A percentile compares a stretch with the other conserved stretches of the same genome.
Conservation (phyloP, 2,797 vertebrate species). For the Nyctalus aviator region DNA sequence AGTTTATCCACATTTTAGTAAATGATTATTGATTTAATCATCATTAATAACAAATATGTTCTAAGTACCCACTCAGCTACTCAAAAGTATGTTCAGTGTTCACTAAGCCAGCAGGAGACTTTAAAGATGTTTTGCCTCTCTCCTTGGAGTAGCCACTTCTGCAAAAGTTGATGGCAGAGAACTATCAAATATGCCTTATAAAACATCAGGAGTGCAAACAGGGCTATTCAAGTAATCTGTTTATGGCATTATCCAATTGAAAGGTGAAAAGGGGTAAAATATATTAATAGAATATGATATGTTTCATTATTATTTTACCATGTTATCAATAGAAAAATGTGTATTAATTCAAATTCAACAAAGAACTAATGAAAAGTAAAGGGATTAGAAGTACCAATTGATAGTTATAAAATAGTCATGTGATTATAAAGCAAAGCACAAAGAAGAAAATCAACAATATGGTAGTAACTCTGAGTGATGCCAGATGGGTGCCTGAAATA, state of each 20-base stretch:
- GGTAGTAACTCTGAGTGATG: background rate
- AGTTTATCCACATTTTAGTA: slow-evolving; percentile 74
- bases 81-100: slow-evolving; percentile 62
- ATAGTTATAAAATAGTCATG: background rate
- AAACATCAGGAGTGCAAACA: slow-evolving; percentile 70
- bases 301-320: background rate
- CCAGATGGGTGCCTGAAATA: background rate
- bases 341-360: background rate
- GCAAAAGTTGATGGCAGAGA: slow-evolving; percentile 46
- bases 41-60: slow-evolving; percentile 72
- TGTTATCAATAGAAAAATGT: background rate
- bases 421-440: background rate
- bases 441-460: background rate
- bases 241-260: slow-evolving; percentile 3
- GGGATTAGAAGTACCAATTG: background rate
- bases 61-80: slow-evolving; percentile 71
- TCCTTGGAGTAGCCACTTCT: slow-evolving; percentile 66
- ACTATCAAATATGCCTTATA: slow-evolving; percentile 62
- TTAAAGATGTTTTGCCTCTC: slow-evolving; percentile 75
- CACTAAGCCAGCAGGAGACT: slow-evolving; percentile 70
- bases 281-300: slow-evolving; percentile 8
- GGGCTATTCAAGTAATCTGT: background rate
- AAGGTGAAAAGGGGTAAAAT: background rate
- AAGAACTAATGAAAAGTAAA: background rate
- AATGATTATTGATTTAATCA: slow-evolving; percentile 75